Base-by-base conservation (phyloP, 2,797 vertebrate genomes). In the Oryzias dopingdopingensis region DNA sequence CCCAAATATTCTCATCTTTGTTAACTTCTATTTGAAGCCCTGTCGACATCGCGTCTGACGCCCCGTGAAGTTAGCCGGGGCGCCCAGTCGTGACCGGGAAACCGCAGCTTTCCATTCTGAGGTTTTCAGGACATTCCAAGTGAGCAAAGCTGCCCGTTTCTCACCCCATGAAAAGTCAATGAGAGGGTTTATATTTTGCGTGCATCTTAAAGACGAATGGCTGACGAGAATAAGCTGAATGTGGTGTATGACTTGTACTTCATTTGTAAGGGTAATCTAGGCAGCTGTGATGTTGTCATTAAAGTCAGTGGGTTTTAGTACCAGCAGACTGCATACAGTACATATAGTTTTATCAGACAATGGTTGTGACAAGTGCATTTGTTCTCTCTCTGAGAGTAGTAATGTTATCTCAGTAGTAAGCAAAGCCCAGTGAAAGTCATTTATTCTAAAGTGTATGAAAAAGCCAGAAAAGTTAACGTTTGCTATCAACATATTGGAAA, bases 341-440 rank as follows among this genome's bases (percentile, higher is more conserved):
- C 80, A 75, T 86, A 80, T 85, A 87, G 84, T 86, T 88, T 89
- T 84, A 88, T 87, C 82, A 81, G 72, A 88, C 81, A 79, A 77
- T 88, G 88, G 88, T 89, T 90, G 88, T 88, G 88, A 90, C 85
- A 89, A 89, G 86, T 88, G 86, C 87, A 88, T 89, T 88, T 89
- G 83, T 89, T 87, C 81, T 85, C 80, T 82, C 83, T 82, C 82
- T 66, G 82, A 87, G 86, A 86, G 86, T 86, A 86, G 86, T 89
- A 70, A 83, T 82, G 85, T 90, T 85, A 86, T 90, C 80, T 88
- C 76, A 70, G 84, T 90, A 87, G 88, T 86, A 83, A 83, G 76
- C 83, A 56, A 83, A 89, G 88, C 83, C 85, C 85, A 85, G 81
- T 90, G 84, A 85, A 85, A 88, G 78, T 77, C 80, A 72, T 89